Evolutionary conservation across 64 coral and sea anemone species (phyloP).

Genomic region (Orbicella faveolata): DNA sequence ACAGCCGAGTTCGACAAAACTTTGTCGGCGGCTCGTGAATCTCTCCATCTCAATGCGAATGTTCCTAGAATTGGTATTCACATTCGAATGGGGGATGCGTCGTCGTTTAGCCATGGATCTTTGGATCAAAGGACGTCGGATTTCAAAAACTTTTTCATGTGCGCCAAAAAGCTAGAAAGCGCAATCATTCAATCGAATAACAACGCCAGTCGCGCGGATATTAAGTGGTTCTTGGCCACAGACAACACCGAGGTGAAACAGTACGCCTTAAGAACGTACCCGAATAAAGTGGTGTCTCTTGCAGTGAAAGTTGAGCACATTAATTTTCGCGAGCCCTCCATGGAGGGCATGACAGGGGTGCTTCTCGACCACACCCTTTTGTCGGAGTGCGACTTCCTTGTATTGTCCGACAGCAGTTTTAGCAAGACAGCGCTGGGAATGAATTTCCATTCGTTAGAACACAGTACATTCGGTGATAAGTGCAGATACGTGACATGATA

Average conservation of each 20-base stretch:
- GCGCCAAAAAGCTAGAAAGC: slow-evolving; percentile 33
- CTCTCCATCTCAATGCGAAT: not conserved
- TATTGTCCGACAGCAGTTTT: slow-evolving; percentile 71
- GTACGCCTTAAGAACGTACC: slow-evolving; percentile 38
- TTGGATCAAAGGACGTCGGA: slow-evolving; percentile 23
- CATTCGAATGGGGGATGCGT: slow-evolving; percentile 58
- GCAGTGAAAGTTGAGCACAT: slow-evolving; percentile 65
- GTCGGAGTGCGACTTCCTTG: slow-evolving; percentile 65
- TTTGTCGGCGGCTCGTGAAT: slow-evolving; percentile 17
- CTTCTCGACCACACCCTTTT: slow-evolving; percentile 71
- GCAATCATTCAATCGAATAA: not conserved
- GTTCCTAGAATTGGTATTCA: slow-evolving; percentile 51
- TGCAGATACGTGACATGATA: slow-evolving; percentile 34
- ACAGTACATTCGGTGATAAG: slow-evolving; percentile 52
- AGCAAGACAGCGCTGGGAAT: slow-evolving; percentile 67
- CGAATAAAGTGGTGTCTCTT: slow-evolving; percentile 46
- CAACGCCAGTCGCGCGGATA: not conserved
- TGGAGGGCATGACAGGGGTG: slow-evolving; percentile 47
- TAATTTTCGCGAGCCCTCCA: slow-evolving; percentile 41
- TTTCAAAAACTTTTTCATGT: slow-evolving; percentile 39
- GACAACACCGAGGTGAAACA: slow-evolving; percentile 45
- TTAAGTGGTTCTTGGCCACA: slow-evolving; percentile 78
- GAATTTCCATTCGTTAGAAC: slow-evolving; percentile 47
- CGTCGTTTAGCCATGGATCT: not conserved
- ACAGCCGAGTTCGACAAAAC: slow-evolving; percentile 36